Evolutionary conservation across 2,888 invertebrate genomes (phyloP).

Genomic region (Priocnemis perturbator): DNA sequence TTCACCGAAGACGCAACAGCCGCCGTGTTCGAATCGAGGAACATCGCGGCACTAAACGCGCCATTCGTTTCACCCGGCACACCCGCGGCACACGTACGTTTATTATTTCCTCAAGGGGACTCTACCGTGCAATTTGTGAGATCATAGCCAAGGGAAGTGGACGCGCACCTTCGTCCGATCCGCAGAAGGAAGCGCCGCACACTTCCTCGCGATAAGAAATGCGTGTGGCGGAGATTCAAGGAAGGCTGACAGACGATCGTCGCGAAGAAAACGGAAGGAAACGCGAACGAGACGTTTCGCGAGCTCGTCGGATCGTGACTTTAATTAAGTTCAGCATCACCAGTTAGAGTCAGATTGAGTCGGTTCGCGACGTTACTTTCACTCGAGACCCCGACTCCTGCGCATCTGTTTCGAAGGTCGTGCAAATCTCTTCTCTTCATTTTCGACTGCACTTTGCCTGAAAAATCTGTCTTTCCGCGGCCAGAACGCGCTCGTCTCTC

Average conservation of each 20-base stretch:
- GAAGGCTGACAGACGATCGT: too few relatives aligned
- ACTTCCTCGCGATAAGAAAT: too few relatives aligned
- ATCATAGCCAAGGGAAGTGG: background rate
- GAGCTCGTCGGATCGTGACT: background rate
- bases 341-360: slow-evolving; percentile 55
- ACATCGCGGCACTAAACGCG: too few relatives aligned
- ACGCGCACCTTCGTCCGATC: background rate
- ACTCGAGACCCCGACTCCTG: slow-evolving; percentile 37
- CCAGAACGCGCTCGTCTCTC: background rate
- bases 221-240: too few relatives aligned
- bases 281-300: too few relatives aligned
- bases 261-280: too few relatives aligned
- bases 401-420: slow-evolving; percentile 32
- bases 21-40: too few relatives aligned
- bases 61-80: too few relatives aligned
- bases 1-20: too few relatives aligned
- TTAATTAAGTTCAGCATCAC: slow-evolving; percentile 38
- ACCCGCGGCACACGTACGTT: too few relatives aligned
- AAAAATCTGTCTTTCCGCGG: background rate
- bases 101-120: too few relatives aligned
- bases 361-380: slow-evolving; percentile 54
- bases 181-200: background rate
- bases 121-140: too few relatives aligned
- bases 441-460: background rate
- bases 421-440: background rate